Evolutionary conservation across 2,888 invertebrate genomes (phyloP), one percentile per base, ranked within the genome.

Genomic region (Microctonus aethiopoides): DNA sequence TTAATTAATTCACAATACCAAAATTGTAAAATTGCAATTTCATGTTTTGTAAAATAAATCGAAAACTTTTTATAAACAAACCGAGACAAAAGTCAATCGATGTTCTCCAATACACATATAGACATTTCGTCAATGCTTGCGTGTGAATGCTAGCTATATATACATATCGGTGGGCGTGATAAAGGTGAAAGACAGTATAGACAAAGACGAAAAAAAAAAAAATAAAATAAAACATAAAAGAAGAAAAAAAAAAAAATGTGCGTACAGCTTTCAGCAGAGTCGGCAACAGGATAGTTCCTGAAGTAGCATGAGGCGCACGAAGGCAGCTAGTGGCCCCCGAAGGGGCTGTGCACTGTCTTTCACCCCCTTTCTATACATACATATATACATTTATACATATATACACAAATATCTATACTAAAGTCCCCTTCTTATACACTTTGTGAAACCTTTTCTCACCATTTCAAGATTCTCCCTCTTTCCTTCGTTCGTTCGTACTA

Each of bases 341-440:
- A 84, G 84, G 84, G 79, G 84, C 83, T 84, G 81, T 84, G 81
- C 82, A 76, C 81, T 81, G 84, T 83, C 83, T 83, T 82, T 78
- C 73, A 74, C 73, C 74, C 56, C 74, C 74, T 75, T 72, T 73
- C 74, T 76, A 72, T 72, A 75, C 75, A 57, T 52, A 29, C 67
- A 54, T 57, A 66, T 29, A 16, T 39, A 10, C 22, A 22, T 5
- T 54, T 32, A n/a, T 32, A 22, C 32, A 64, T 32, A 22, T 32
- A 64, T 11, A 24, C 34, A 24, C n/a, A 13, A 6, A 20, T 5
- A 32, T 16, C 11, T 20, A 22, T 1, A 57, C 36, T 66, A 66
- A 57, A 46, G 6, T 46, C 46, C 16, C 60, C 51, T 67, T n/a
- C n/a, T n/a, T n/a, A n/a, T 46, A 46, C 29, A 67, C 52, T 20